Conservation (phyloP, 2,888 invertebrate genomes). For the Muscina levida region DNA sequence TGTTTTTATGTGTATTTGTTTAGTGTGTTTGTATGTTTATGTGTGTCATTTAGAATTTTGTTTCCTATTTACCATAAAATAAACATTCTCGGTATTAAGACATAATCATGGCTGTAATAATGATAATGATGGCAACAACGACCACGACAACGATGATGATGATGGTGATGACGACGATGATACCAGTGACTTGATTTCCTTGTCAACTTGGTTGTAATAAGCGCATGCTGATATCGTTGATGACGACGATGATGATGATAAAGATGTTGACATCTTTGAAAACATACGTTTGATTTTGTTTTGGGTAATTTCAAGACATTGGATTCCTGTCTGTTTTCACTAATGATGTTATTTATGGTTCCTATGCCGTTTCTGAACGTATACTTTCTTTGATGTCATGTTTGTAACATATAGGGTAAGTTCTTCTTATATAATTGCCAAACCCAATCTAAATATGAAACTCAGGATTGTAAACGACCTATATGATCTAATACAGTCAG, state of each 20-base stretch:
- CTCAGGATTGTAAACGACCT: too few species aligned
- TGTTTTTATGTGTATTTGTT: not conserved
- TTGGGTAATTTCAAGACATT: constrained; percentile 6
- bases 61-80: constrained; percentile 47
- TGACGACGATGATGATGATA: not conserved
- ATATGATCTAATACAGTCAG: too few species aligned
- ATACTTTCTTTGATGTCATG: too few species aligned
- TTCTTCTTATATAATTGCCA: too few species aligned
- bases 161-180: not conserved
- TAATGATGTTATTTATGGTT: not conserved
- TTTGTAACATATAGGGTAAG: too few species aligned
- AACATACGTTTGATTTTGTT: constrained; percentile 26
- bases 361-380: too few species aligned
- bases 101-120: constrained; percentile 37
- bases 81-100: constrained; percentile 17
- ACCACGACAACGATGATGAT: constrained; percentile 24
- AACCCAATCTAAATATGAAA: too few species aligned
- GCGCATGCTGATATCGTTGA: not conserved
- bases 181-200: constrained; percentile 12
- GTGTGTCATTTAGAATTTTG: constrained; percentile 36
- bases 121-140: constrained; percentile 26
- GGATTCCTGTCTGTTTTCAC: constrained; percentile 29
- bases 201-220: constrained; percentile 22
- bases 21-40: not conserved
- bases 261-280: constrained; percentile 23